Base-by-base conservation (phyloP, 1,140 invertebrate genomes). In the Varroa destructor region DNA sequence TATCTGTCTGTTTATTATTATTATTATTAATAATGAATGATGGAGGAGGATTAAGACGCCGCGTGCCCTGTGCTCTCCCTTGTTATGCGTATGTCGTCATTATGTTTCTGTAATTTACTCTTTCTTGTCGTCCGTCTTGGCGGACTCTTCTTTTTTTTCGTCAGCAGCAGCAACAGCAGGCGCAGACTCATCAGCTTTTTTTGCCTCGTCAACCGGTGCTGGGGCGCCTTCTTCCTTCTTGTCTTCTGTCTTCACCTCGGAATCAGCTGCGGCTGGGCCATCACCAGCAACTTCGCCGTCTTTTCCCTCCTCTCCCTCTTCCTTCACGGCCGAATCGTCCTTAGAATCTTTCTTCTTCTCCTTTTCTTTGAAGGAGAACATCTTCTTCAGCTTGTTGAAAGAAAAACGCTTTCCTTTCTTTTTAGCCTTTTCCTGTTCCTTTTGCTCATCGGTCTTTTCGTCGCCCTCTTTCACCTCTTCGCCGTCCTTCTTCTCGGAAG, bases 381-480 rank as follows among this genome's bases (percentile, higher is more conserved):
- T 67, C 37, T 67, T 67, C 61, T 67, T 67, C 40, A 67, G 61
- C 61, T 67, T 67, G 36, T 12, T 67, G 14, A 67, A 46, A 12
- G 61, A 67, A 37, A 67, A 67, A 67, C 61, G 61, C 61, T 67
- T 67, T 12, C 61, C 46, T 37, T 67, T 67, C 61, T 67, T 67
- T 67, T 67, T 67, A 37, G 61, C 36, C 40, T 40, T 46, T 37
- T 67, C 46, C 36, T 67, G 40, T 8, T 67, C 61, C 61, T 67
- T 67, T 37, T 40, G 40, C 12, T 67, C 61, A 40, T 46, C 61
- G 40, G 40, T 67, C n/a, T 67, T 46, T 12, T 67, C 61, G 3
- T 46, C 46, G 3, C 40, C 61, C 12, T 67, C 61, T 5, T 67
- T 46, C 14, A 14, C 61, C 61, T 40, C 61, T n/a, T 67, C 61